Base-by-base conservation (phyloP, 2,888 invertebrate genomes). In the Ormyrus rosae region DNA sequence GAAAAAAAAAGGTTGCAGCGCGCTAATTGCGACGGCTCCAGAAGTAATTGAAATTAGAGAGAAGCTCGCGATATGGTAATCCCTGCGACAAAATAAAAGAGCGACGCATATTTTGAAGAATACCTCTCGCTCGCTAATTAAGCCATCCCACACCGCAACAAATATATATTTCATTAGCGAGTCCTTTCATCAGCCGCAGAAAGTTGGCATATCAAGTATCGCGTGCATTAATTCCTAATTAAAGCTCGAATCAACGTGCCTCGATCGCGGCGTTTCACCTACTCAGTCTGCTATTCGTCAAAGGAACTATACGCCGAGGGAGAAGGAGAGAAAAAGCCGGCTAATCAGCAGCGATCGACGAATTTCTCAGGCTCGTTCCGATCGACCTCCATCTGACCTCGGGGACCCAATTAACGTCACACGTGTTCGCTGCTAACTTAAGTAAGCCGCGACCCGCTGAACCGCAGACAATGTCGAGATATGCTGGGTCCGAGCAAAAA, bases 181-280 rank as follows among this genome's bases (percentile, higher is more conserved):
- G 48, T 45, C 64, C 45, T 73, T 55, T 11, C 48, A 34, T 53
- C 58, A 50, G 48, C 11, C 8, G 50, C 63, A 46, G 19, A 13
- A 64, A 13, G 64, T 64, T 10, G 46, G 55, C 46, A 74, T 34
- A 34, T 10, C 5, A 67, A 11, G 10, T 45, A 60, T 7, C 10
- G 74, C 55, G 55, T 61, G 53, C 34, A 53, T 68, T 68, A 76
- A 68, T 45, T 53, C 68, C 53, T 67, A 46, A 76, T 76, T 68
- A 76, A 76, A 61, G n/a, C 53, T 34, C 34, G 46, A 64, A 68
- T 65, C 68, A 53, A 19, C 68, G 13, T 7, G 6, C 6, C 6
- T 19, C 53, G 5, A 3, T n/a, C 13, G 56, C 13, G 56, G 13
- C 56, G 56, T 56, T 56, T 56, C 56, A 11, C n/a, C 56, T 53